Base-by-base conservation (phyloP, 2,797 vertebrate genomes). In the Gouania willdenowi region DNA sequence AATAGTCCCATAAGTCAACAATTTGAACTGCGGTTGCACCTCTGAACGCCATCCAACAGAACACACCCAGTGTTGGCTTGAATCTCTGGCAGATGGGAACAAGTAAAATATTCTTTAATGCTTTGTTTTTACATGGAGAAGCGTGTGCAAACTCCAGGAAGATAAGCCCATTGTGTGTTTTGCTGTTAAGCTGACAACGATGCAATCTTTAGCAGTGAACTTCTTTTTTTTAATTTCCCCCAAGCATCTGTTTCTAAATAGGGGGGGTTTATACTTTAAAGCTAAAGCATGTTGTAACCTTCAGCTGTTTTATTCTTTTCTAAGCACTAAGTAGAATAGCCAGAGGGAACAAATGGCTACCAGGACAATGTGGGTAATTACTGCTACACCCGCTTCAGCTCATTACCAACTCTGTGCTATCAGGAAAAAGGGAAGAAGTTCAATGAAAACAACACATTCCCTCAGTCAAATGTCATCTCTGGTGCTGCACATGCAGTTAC, bases 211-310 rank as follows among this genome's bases (percentile, higher is more conserved):
- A 37, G 26, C 56, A 61, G 47, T 21, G 40, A 75, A 66, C 50
- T 44, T 65, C 37, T 64, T 38, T 58, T 44, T 56, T 31, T 50
- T 51, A 51, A 72, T 76, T 75, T 51, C 60, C 66, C 74, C 45
- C 39, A 70, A 83, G 76, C 75, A 75, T 66, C 64, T 71, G 57
- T 71, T 79, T 79, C 60, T 71, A 75, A 82, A 80, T 64, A 45
- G 48, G 54, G 48, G 54, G 53, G 36, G 52, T 79, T 77, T 80
- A 74, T 79, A 71, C 71, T 66, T 68, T 79, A 75, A 79, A 71
- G 61, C 41, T 49, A 43, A 73, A 46, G 49, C 56, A 42, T 25
- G 26, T 66, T 77, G 66, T 79, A 80, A 76, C 75, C 67, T 78
- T 79, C 60, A 76, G 71, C 70, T 62, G 69, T 77, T 79, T 77